Percentiles rank a stretch among this genome's conserved stretches.
Conservation (phyloP, 1,140 invertebrate genomes). For the Drosophila mauritiana region DNA sequence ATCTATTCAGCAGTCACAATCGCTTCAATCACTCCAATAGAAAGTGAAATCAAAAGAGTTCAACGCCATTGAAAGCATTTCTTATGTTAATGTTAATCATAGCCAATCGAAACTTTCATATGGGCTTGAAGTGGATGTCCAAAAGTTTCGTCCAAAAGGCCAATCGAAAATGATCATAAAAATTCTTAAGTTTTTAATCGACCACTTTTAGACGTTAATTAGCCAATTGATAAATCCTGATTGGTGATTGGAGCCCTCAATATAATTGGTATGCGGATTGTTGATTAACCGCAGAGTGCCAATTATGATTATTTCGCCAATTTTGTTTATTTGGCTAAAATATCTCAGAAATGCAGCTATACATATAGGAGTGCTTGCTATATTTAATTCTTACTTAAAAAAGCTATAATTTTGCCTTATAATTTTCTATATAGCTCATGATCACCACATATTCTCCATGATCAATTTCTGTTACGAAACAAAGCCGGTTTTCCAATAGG, state of each 20-base stretch:
- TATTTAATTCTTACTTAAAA: not conserved
- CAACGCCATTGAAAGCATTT: conserved; percentile 47
- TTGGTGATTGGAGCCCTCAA: not conserved
- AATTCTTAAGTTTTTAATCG: conserved; percentile 49
- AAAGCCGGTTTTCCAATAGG: not conserved
- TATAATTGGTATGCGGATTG: conserved; percentile 10
- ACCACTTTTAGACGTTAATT: conserved; percentile 35
- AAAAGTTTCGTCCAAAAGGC: conserved; percentile 2
- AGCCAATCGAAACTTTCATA: conserved; percentile 31
- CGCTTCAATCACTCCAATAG: conserved; percentile 41
- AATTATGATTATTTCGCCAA: not conserved
- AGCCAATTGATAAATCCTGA: conserved; percentile 22
- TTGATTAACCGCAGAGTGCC: conserved; percentile 2
- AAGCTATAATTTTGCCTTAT: not conserved
- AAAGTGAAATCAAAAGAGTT: conserved; percentile 70
- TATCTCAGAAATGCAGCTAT: not conserved
- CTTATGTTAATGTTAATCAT: conserved; percentile 54
- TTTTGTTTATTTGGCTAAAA: not conserved
- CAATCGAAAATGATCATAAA: conserved; percentile 24
- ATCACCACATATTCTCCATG: not conserved
- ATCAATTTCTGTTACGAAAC: not conserved
- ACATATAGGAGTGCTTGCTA: not conserved
- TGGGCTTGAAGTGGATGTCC: conserved; percentile 14
- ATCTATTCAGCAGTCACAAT: conserved; percentile 11
- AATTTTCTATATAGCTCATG: not conserved